Evolutionary conservation across 2,888 invertebrate species (phyloP), one percentile per base, ranked within the genome.

Genomic region (Drosophila demipolita): DNA sequence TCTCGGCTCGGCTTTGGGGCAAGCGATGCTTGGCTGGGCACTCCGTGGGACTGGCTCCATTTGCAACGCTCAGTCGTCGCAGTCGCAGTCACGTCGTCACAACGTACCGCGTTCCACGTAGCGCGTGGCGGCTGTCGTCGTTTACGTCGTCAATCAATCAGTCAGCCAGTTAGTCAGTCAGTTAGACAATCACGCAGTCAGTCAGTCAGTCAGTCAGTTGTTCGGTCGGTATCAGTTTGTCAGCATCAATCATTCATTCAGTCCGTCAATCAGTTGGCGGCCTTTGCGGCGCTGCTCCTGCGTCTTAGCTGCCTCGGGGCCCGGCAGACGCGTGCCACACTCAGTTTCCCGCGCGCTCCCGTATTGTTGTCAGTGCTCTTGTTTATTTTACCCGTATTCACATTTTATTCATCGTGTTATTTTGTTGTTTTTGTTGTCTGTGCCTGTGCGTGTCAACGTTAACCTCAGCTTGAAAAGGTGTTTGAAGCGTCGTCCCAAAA

Each of bases 1-100:
- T 38, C 23, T 67, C 55, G 61, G 64, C 17, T 59, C 49, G 69
- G 62, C 70, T 45, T 70, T 58, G 58, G 70, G 53, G 38, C 48
- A 59, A 53, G 80, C 57, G 53, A 26, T 42, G 60, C 52, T 54
- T 54, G 48, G 48, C 23, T 32, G 48, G 61, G 35, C 55, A 26
- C 42, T 62, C 26, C 17, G 49, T 26, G 26, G 33, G 36, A 36
- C 33, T 38, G 66, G 57, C 66, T 54, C 65, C 76, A 66, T 75
- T 82, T 80, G 87, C 84, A 75, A 87, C 80, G 78, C 67, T 86
- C 85, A 89, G 89, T 87, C 82, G 87, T 89, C 85, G 82, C 89
- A 86, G 85, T 86, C 85, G 85, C 85, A 86, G 89, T 89, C 85
- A 87, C 89, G 87, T 87, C 89, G 85, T 89, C 87, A 87, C 85